Base-by-base conservation (phyloP, 2,113 vertebrate genomes). In the Aspiorhynchus laticeps region DNA sequence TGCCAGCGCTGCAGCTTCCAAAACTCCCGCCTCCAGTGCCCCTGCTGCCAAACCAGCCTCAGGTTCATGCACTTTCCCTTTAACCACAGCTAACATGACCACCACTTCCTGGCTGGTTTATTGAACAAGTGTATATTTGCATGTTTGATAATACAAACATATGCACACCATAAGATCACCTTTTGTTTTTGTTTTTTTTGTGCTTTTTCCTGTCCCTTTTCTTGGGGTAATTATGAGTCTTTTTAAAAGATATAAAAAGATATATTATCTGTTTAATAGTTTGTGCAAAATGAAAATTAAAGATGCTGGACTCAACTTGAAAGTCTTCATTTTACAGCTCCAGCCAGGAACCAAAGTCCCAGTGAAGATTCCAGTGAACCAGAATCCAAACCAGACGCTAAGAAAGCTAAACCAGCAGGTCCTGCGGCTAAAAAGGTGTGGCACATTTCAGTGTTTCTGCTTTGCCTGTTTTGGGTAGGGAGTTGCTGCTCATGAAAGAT, bases 361-460 rank as follows among this genome's bases (percentile, higher is more conserved):
- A 48, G 31, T 33, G 97, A 99, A 61, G 97, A 99, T 88, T 93
- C 87, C 17, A 93, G 92, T 21, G 84, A 90, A 11, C 17, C 89
- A 67, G 97, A 99, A 88, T 83, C 94, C 76, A 99, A 97, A 91
- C 92, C 96, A 85, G 98, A 99, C 90, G 90, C 89, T 0, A 99
- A 97, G 94, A 99, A 97, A 91, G 88, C 93, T 88, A 94, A 96
- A 93, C 86, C 92, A 91, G 91, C 93, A 79, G 95, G 94, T 89
- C 94, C 90, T 59, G 89, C 93, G 1, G 93, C 94, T 38, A 99
- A 98, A 96, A 99, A 98, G 97, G 98, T 99, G 1, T 41, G 56
- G 19, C 17, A 21, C 11, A 43, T 41, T 79, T 56, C 12, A 79
- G 28, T 84, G 2, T 86, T 36, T 56, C 24, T 56, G 31, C 38